Percentiles rank a stretch among this genome's conserved stretches.
Conservation (phyloP, 1,140 invertebrate species). For the Doryteuthis pealeii region DNA sequence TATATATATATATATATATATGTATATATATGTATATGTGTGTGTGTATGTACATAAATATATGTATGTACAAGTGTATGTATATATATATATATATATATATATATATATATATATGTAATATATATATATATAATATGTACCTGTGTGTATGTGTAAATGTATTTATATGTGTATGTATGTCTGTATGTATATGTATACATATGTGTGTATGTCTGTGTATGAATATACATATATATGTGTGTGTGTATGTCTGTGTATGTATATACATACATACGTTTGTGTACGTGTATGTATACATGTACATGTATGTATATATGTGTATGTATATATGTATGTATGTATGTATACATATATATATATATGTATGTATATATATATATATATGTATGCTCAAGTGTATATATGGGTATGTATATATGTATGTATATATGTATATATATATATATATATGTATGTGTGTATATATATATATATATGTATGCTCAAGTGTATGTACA, state of each 20-base stretch:
- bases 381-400: neutral
- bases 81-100: neutral
- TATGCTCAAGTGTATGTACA: neutral
- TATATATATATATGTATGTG: neutral
- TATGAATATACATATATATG: too few species aligned
- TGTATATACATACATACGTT: too few species aligned
- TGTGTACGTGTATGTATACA: neutral
- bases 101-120: neutral
- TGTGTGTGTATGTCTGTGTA: too few species aligned
- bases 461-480: neutral
- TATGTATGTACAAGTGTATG: neutral
- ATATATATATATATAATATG: constrained; percentile 5
- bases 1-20: neutral
- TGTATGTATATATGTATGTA: neutral
- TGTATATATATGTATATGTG: neutral
- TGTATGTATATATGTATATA: neutral
- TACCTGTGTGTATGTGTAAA: too few species aligned
- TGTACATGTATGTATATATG: neutral
- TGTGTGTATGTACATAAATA: neutral
- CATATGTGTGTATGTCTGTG: too few species aligned
- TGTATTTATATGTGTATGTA: neutral
- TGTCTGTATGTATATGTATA: too few species aligned
- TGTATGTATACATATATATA: neutral
- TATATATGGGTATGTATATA: neutral
- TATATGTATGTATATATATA: neutral